These are phyloP conservation scores for Cololabis saira DNA, from an alignment of 2,113 vertebrate species.

Conservation along the genomic window DNA sequence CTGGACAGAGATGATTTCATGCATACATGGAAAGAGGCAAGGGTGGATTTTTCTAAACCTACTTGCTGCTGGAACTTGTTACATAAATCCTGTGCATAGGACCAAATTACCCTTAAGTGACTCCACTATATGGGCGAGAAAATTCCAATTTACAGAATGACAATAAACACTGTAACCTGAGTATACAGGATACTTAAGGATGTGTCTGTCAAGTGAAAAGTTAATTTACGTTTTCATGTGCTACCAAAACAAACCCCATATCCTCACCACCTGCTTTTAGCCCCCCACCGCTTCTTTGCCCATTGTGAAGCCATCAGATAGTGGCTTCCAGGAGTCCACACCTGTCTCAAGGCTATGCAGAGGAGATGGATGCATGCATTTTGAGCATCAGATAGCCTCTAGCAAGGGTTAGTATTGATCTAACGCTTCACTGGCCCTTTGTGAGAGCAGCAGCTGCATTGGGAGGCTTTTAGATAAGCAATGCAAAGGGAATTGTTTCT, in stretches of 20 bases:
- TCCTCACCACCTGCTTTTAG: slow-evolving; percentile 26
- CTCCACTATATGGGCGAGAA: slow-evolving; percentile 43
- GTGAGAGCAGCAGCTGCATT: slow-evolving; percentile 80
- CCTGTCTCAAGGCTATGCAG: slow-evolving; percentile 82
- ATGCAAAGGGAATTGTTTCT: slow-evolving; percentile 75
- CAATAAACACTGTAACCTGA: slow-evolving; percentile 58
- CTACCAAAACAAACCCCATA: slow-evolving; percentile 64
- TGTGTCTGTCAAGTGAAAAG: slow-evolving; percentile 73
- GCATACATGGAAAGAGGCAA: slow-evolving; percentile 10
- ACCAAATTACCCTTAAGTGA: slow-evolving; percentile 59
- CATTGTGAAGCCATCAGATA: slow-evolving; percentile 82
- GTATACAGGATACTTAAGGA: slow-evolving; percentile 60
- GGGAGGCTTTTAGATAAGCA: slow-evolving; percentile 80
- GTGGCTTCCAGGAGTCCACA: slow-evolving; percentile 76
- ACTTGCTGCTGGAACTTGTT: slow-evolving; percentile 47
- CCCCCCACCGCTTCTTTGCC: slow-evolving; percentile 32
- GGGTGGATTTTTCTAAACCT: slow-evolving; percentile 26
- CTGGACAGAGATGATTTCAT: slow-evolving; percentile 9
- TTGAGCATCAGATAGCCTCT: slow-evolving; percentile 82
- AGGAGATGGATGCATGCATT: slow-evolving; percentile 80
- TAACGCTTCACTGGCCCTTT: slow-evolving; percentile 79
- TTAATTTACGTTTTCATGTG: slow-evolving; percentile 75
- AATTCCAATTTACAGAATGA: slow-evolving; percentile 33
- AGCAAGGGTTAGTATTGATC: slow-evolving; percentile 84
- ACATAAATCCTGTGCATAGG: slow-evolving; percentile 37